phyloP scores from a whole-genome alignment of 2,888 invertebrate genomes.

The Pinctada fucata region DNA sequence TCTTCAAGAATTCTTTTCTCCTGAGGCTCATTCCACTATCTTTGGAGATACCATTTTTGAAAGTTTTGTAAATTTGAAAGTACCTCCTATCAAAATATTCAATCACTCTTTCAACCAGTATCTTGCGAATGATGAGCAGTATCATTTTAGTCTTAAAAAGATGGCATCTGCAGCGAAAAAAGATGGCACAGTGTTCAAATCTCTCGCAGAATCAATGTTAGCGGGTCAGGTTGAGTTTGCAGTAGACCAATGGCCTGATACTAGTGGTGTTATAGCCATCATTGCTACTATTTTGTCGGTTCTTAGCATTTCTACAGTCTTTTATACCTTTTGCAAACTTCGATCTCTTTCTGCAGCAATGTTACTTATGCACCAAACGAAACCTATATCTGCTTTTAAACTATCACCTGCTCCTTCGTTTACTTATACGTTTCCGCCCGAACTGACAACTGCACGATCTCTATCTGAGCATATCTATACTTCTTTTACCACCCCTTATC shows the following conservation, averaged over 20 bases:
- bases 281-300: conserved; percentile 10
- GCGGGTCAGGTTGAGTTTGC: conserved; percentile 17
- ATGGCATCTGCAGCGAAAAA: no score
- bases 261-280: background rate
- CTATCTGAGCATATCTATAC: background rate
- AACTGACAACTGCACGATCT: no score
- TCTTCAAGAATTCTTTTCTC: conserved; percentile 18
- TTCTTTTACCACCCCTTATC: background rate
- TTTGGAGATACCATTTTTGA: conserved; percentile 7
- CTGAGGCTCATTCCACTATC: background rate
- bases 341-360: no score
- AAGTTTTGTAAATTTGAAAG: background rate
- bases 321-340: no score
- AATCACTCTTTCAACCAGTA: conserved; percentile 15
- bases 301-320: no score
- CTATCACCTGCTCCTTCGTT: no score
- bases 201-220: conserved; percentile 17
- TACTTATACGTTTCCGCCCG: no score
- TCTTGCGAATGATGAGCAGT: conserved; percentile 17
- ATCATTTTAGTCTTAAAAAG: no score
- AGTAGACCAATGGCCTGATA: conserved; percentile 17
- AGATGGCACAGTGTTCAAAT: conserved; percentile 4
- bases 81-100: conserved; percentile 15
- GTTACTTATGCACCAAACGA: no score
- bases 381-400: no score